Conservation (phyloP, 2,113 vertebrate genomes). For the Odocoileus hemionus region DNA sequence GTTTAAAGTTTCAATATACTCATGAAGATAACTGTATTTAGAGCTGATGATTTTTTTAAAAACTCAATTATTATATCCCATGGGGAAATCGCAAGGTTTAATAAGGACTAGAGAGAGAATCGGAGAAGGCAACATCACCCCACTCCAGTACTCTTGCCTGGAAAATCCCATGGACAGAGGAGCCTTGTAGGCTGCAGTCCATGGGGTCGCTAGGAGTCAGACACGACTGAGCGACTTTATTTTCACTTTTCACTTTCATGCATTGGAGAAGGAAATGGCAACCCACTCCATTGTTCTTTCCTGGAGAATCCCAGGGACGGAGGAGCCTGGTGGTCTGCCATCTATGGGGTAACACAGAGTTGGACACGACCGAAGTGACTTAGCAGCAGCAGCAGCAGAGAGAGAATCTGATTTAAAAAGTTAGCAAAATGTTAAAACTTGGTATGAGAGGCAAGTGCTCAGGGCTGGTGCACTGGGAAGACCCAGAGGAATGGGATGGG, state of each 20-base stretch:
- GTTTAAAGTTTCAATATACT: not conserved
- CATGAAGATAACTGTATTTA: not conserved
- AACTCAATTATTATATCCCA: not conserved
- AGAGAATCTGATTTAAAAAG: not conserved
- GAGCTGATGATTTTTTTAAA: not conserved
- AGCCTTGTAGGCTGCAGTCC: not conserved
- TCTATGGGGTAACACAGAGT: not conserved
- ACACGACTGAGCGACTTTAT: too few species aligned
- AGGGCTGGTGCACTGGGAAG: too few species aligned
- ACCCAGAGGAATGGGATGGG: too few species aligned
- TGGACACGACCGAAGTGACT: fast-evolving
- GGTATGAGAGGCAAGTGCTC: not conserved
- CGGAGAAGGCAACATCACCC: not conserved
- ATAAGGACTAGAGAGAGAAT: not conserved
- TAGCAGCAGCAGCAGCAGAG: not conserved
- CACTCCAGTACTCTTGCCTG: not conserved
- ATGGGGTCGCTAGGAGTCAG: too few species aligned
- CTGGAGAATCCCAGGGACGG: not conserved
- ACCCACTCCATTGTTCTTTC: not conserved
- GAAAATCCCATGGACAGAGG: not conserved
- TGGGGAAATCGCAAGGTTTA: not conserved
- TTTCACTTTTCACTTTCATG: not conserved
- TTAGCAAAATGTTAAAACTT: conserved; percentile 32
- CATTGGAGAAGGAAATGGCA: not conserved
- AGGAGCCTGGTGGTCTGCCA: not conserved